A percentile compares a stretch with the other conserved stretches of the same genome.
phyloP scores from a whole-genome alignment of 2,888 invertebrate species.

The Microctonus aethiopoides region DNA sequence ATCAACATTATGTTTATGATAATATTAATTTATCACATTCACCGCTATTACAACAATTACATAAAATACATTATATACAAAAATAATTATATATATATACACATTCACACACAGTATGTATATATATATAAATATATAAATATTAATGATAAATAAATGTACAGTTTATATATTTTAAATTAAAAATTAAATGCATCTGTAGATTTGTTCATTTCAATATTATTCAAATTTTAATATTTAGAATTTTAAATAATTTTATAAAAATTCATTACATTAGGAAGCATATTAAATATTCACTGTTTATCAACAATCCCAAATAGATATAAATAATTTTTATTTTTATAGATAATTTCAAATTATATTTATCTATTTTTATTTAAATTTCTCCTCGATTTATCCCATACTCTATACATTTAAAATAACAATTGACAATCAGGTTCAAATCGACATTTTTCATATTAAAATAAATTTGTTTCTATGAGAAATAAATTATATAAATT shows the following conservation, averaged over 20 bases:
- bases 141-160: constrained; percentile 64
- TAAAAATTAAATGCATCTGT: constrained; percentile 65
- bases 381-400: too few relatives aligned
- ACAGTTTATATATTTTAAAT: constrained; percentile 68
- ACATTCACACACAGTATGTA: constrained; percentile 37
- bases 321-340: too few relatives aligned
- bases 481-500: too few relatives aligned
- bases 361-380: too few relatives aligned
- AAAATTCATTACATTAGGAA: not conserved
- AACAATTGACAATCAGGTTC: too few relatives aligned
- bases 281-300: too few relatives aligned
- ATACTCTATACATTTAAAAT: too few relatives aligned
- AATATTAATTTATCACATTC: constrained; percentile 63
- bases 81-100: constrained; percentile 53
- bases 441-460: too few relatives aligned
- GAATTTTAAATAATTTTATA: not conserved
- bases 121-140: constrained; percentile 47
- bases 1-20: constrained; percentile 47
- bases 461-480: too few relatives aligned
- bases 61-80: constrained; percentile 40
- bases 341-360: too few relatives aligned
- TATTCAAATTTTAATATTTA: not conserved
- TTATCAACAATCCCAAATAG: too few relatives aligned
- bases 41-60: constrained; percentile 52
- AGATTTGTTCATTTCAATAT: constrained; percentile 24